A percentile compares a stretch with the other conserved stretches of the same genome.
These are phyloP conservation scores for Hydrozoanthus gracilis DNA, from an alignment of 92 coral and sea anemone genomes.

Conservation along the genomic window DNA sequence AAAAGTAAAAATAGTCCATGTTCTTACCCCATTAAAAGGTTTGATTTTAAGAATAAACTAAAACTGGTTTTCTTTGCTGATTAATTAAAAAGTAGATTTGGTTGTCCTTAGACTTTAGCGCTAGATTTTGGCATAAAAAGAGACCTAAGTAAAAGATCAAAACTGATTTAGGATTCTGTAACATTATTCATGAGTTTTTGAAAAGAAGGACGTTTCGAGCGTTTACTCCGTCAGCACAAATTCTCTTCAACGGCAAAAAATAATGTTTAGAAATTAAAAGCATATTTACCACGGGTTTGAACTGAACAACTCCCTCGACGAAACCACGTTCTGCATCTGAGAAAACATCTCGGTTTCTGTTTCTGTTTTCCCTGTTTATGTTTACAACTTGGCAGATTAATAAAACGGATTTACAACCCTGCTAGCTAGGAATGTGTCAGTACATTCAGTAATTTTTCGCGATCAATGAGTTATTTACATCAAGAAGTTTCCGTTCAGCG, in stretches of 20 bases:
- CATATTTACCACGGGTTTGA: constrained; percentile 83
- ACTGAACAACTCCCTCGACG: constrained; percentile 86
- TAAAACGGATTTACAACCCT: not conserved
- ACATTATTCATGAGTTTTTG: not conserved
- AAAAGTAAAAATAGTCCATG: not conserved
- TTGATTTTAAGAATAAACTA: not conserved
- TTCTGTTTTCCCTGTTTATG: not conserved
- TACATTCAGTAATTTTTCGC: not conserved
- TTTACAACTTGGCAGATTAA: not conserved
- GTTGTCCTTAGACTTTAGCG: not conserved
- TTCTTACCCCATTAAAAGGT: not conserved
- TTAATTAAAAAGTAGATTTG: not conserved
- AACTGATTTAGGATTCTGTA: not conserved
- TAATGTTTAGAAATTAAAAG: not conserved
- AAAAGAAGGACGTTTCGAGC: not conserved
- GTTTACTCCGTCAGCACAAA: not conserved
- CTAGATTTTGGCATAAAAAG: not conserved
- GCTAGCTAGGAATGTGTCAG: not conserved
- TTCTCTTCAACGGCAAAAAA: not conserved
- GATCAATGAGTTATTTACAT: not conserved
- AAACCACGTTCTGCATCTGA: constrained; percentile 84
- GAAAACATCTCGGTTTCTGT: constrained; percentile 48
- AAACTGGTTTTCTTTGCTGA: not conserved
- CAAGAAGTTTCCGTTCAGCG: not conserved
- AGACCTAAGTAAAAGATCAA: not conserved